Conservation (phyloP, 2,888 invertebrate species). For the Pyrochroa serraticornis region DNA sequence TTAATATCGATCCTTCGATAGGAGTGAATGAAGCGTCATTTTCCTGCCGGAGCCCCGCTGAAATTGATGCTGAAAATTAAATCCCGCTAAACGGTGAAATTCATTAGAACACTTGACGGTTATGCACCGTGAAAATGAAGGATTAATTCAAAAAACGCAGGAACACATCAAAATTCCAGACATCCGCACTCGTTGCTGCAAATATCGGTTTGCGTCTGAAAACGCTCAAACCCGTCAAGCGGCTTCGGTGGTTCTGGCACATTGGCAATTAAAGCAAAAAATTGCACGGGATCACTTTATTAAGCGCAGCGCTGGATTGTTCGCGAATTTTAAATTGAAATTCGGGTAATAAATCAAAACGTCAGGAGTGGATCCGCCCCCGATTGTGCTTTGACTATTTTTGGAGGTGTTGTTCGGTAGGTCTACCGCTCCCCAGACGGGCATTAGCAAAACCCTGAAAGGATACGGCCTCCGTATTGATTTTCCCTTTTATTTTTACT, state of each 20-base stretch:
- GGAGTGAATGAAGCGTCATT: too few species aligned
- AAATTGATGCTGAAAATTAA: too few species aligned
- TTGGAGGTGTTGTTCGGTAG: slow-evolving; percentile 31
- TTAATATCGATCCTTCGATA: too few species aligned
- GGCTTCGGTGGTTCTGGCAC: slow-evolving; percentile 10
- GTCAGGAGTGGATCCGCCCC: slow-evolving; percentile 42
- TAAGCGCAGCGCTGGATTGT: slow-evolving; percentile 20
- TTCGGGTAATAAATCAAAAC: slow-evolving; percentile 48
- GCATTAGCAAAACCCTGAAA: slow-evolving; percentile 30
- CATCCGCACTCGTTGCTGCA: slow-evolving; percentile 12
- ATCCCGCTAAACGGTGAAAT: too few species aligned
- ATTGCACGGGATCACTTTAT: slow-evolving; percentile 21
- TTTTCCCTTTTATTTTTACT: slow-evolving; percentile 32
- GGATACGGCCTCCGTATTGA: slow-evolving; percentile 30
- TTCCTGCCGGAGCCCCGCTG: too few species aligned
- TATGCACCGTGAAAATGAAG: too few species aligned
- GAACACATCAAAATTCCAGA: too few species aligned
- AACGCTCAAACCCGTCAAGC: slow-evolving; percentile 22
- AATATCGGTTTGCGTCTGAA: slow-evolving; percentile 12
- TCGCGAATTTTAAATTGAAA: slow-evolving; percentile 48
- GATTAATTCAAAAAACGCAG: too few species aligned
- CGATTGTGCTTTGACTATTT: slow-evolving; percentile 44
- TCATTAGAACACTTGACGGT: too few species aligned
- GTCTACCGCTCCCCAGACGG: slow-evolving; percentile 32
- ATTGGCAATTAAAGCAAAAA: slow-evolving; percentile 20